A percentile compares a stretch with the other conserved stretches of the same genome.
phyloP scores from a whole-genome alignment of 2,888 invertebrate species.

The Trachelus tabidus region DNA sequence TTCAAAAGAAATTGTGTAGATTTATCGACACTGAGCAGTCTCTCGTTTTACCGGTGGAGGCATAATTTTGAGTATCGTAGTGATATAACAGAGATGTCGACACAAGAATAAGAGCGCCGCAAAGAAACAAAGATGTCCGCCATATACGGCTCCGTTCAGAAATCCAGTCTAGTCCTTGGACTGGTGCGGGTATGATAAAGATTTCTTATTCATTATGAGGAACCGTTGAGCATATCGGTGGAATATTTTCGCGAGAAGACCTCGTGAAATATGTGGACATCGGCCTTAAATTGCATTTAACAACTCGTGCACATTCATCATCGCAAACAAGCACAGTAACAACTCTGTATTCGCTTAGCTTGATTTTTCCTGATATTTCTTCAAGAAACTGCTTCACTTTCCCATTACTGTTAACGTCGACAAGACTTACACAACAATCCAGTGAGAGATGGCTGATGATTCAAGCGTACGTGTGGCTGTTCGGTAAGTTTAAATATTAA shows the following conservation, averaged over 20 bases:
- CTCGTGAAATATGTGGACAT: background rate
- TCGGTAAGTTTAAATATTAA: slow-evolving; percentile 50
- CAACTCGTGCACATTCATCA: background rate
- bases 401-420: slow-evolving; percentile 21
- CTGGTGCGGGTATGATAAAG: slow-evolving; percentile 11
- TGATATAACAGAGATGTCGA: background rate
- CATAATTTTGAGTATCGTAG: background rate
- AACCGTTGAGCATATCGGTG: background rate
- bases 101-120: background rate
- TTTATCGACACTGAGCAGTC: background rate
- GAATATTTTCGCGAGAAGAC: background rate
- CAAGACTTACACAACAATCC: slow-evolving; percentile 23
- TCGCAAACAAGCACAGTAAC: background rate
- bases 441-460: slow-evolving; percentile 60
- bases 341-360: background rate
- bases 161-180: slow-evolving; percentile 21
- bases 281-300: background rate
- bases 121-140: slow-evolving; percentile 36
- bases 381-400: background rate
- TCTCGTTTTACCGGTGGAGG: background rate
- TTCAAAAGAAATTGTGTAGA: background rate
- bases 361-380: background rate
- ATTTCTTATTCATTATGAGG: slow-evolving; percentile 9
- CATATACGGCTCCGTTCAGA: slow-evolving; percentile 21
- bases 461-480: slow-evolving; percentile 64